Evolutionary conservation across 2,113 vertebrate genomes (phyloP), one percentile per base, ranked within the genome.

Genomic region (Corynorhinus townsendii): DNA sequence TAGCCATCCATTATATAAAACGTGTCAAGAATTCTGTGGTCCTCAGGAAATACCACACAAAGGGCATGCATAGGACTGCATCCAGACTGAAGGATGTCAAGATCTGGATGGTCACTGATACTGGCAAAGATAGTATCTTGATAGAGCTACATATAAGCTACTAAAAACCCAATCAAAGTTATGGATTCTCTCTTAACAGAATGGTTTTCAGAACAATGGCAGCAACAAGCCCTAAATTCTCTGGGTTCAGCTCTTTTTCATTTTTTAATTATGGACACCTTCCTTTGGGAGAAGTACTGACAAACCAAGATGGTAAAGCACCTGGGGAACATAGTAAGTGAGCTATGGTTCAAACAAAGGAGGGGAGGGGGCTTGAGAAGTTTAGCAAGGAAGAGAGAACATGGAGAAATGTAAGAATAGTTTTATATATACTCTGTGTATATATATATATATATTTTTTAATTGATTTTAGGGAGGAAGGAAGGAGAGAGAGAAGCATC

Each of bases 191-290:
- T 30, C 8, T 84, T 49, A 95, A 76, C 26, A 86, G 12, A 2
- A 83, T 16, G n/a, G 49, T 75, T 93, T 87, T 76, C 68, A 76
- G 33, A 82, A 76, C 26, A 71, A 45, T 9, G 49, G 52, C 43
- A 4, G 30, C 14, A 62, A 71, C 4, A 56, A 43, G 64, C 20
- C 26, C 71, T 76, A 86, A 89, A 86, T 94, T 71, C 47, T 75
- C 56, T 54, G 11, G 24, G 45, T 22, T 69, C 72, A 77, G 20
- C 45, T 84, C 38, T 83, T 82, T 68, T 72, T 68, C 38, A 33
- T 40, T 79, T 88, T 88, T 90, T 40, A 88, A 85, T 72, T 95
- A 59, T 75, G 15, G 24, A 93, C 20, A 38, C 71, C n/a, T 84
- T 52, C 38, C 64, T 93, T 79, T 79, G 28, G 66, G 20, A 91